Evolutionary conservation across 2,888 invertebrate genomes (phyloP), one percentile per base, ranked within the genome.

Genomic region (Ochropacha duplaris): DNA sequence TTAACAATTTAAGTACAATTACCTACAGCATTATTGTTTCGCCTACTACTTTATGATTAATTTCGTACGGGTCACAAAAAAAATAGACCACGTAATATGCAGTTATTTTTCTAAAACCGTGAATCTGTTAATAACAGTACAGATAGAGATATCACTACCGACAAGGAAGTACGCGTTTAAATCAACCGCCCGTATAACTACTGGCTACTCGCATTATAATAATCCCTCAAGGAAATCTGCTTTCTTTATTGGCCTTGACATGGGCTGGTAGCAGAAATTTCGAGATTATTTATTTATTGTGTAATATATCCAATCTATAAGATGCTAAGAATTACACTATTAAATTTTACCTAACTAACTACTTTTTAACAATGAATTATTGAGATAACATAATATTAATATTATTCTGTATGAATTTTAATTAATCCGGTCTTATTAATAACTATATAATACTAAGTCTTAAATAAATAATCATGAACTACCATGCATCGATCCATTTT

Each of bases 191-290:
- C 52, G 57, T 54, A 44, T 55, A n/a, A n/a, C n/a, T n/a, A 66
- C 61, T 62, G 62, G 61, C 55, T 59, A 31, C 62, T 60, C 69
- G 66, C 60, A 60, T 55, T 56, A 65, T 55, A 50, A 58, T 56
- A 60, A 65, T 73, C 79, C 76, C 78, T 59, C 57, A 70, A 65
- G 79, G 55, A 62, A 73, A 76, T 69, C 71, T 60, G 58, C 71
- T 69, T 65, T 69, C 71, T 63, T 69, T 65, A 72, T 72, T 74
- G 72, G 57, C 85, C 84, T 81, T 85, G 86, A 74, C 72, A 76
- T 62, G 60, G 59, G 65, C 65, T 55, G 49, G 65, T 64, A 60
- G 57, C 59, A 51, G 56, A 64, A 65, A 60, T 58, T 62, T 66
- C 55, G 56, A 56, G 62, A 58, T 55, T 54, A 49, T 34, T 26